These are phyloP conservation scores for Tupaia chinensis DNA, from an alignment of 2,113 vertebrate genomes.

Conservation along the genomic window DNA sequence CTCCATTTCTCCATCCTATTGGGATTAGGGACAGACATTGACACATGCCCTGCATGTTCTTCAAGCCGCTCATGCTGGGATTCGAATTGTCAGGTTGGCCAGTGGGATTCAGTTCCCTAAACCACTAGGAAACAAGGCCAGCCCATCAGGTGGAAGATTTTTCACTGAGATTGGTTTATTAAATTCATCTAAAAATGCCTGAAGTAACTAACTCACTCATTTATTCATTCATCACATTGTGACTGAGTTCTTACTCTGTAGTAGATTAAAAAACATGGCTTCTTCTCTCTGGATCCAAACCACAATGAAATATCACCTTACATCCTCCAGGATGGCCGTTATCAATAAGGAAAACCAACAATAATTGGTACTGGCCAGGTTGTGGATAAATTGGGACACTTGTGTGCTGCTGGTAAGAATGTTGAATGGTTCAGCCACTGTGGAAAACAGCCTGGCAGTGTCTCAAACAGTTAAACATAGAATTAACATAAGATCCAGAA, in stretches of 20 bases:
- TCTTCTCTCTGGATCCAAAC: neutral
- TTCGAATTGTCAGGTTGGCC: no score
- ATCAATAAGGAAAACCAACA: neutral
- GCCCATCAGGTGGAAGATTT: no score
- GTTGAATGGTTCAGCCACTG: accelerated
- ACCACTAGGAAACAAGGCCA: no score
- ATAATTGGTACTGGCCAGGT: accelerated
- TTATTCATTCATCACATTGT: neutral
- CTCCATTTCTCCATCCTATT: no score
- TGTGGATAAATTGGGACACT: no score
- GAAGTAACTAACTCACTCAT: no score
- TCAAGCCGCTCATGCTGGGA: no score
- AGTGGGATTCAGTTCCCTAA: no score
- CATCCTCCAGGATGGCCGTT: accelerated
- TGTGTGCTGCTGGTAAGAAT: accelerated
- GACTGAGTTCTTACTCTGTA: accelerated
- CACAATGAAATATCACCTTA: accelerated
- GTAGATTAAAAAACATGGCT: accelerated
- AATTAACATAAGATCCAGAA: neutral
- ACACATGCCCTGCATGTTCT: no score
- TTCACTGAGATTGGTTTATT: neutral
- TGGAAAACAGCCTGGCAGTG: accelerated
- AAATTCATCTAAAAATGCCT: neutral
- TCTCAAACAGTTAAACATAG: neutral
- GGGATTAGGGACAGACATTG: no score